Base-by-base conservation (phyloP, 2,113 vertebrate species). In the Okapia johnstoni region DNA sequence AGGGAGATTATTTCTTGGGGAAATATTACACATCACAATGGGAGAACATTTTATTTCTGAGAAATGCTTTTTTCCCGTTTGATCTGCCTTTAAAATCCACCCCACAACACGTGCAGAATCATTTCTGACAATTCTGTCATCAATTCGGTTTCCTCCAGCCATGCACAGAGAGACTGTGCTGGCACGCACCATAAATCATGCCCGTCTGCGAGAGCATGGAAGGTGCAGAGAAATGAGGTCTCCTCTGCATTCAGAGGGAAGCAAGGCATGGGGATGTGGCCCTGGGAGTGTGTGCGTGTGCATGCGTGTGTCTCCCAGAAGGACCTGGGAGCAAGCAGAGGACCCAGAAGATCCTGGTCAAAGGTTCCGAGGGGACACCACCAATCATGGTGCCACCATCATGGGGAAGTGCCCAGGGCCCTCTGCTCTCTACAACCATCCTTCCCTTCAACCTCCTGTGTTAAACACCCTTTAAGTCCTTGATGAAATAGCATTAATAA, bases 41-140 rank as follows among this genome's bases (percentile, higher is more conserved):
- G 10, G 33, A 91, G 97, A 95, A 86, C 54, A 73, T 96, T 98
- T 96, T 85, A 83, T 97, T 98, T 97, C 54, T 92, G 90, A 97
- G 92, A 88, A 33, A 61, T 50, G 48, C 40, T 61, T 94, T 94
- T 88, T 96, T 96, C 90, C 84, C n/a, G 43, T 98, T 92, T 93
- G 90, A 92, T 57, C 96, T 96, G 96, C 85, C 80, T 61, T 94
- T 50, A 95, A 91, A 86, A 48, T 9, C 17, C 21, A 21, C 52
- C 88, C 97, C 3, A 52, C 93, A n/a, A 26, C 79, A 94, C 55
- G 70, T 89, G 97, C 26, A 43, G 94, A 92, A 33, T 43, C 54
- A 43, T 58, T 77, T 93, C 70, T 92, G 92, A 94, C 85, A 33
- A 15, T 95, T 90, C 95, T 90, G 93, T 93, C 54, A 94, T 97